A percentile compares a stretch with the other conserved stretches of the same genome.
These are phyloP conservation scores for Acronicta aceris DNA, from an alignment of 2,888 invertebrate species.

Conservation along the genomic window DNA sequence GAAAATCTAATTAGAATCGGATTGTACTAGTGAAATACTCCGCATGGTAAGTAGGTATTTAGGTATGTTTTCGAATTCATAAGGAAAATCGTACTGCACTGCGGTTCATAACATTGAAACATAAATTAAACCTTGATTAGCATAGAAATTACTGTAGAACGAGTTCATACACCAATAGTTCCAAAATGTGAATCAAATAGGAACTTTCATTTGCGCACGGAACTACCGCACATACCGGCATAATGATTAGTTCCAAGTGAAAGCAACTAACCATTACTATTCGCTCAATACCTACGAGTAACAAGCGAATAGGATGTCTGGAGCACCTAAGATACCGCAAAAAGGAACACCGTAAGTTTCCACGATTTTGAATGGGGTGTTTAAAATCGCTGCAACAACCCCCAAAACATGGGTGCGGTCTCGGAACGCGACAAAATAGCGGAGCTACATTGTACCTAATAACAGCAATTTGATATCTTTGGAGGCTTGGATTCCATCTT, in stretches of 20 bases:
- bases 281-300: constrained; percentile 39
- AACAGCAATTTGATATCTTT: constrained; percentile 99
- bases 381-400: constrained; percentile 51
- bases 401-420: constrained; percentile 82
- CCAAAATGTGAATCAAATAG: constrained; percentile 67
- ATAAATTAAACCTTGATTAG: constrained; percentile 41
- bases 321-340: constrained; percentile 37
- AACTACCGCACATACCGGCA: constrained; percentile 76
- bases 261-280: constrained; percentile 64
- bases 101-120: constrained; percentile 32
- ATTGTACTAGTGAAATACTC: constrained; percentile 12
- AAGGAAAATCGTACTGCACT: constrained; percentile 36
- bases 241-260: constrained; percentile 80
- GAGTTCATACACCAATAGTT: constrained; percentile 58
- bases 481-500: constrained; percentile 99
- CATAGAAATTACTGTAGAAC: constrained; percentile 48
- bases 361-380: constrained; percentile 42
- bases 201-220: constrained; percentile 80
- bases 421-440: constrained; percentile 51
- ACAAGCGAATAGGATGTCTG: constrained; percentile 23
- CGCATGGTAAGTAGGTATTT: constrained; percentile 1
- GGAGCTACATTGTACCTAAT: constrained; percentile 92
- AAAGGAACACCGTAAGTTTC: constrained; percentile 30
- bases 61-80: constrained; percentile 31
- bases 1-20: constrained; percentile 17